phyloP scores from a whole-genome alignment of 2,888 invertebrate genomes.

The Tetropium fuscum region DNA sequence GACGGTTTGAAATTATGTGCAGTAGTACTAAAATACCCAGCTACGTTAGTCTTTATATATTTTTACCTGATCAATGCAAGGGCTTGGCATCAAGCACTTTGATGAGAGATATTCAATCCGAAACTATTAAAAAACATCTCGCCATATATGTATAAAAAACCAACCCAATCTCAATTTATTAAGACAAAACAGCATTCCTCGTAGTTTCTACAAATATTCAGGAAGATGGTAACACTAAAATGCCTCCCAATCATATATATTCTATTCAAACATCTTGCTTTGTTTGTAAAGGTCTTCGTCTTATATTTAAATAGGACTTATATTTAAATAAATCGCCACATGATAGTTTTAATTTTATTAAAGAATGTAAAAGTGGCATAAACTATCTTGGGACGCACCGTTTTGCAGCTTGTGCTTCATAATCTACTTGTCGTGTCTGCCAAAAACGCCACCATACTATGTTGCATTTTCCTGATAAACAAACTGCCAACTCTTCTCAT shows the following conservation, averaged over 20 bases:
- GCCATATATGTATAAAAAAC: too few species aligned
- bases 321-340: not conserved
- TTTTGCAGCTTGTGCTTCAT: not conserved
- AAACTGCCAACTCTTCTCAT: not conserved
- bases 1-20: too few species aligned
- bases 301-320: not conserved
- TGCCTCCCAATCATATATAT: too few species aligned
- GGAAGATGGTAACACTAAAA: too few species aligned
- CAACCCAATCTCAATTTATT: not conserved
- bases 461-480: not conserved
- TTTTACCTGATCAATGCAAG: too few species aligned
- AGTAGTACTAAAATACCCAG: too few species aligned
- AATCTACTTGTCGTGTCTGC: not conserved
- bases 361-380: not conserved
- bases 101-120: too few species aligned
- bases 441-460: slow-evolving; percentile 4
- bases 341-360: not conserved
- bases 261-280: too few species aligned
- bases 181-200: not conserved
- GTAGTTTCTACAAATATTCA: too few species aligned
- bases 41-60: too few species aligned
- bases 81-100: too few species aligned
- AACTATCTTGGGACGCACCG: not conserved
- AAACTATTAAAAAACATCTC: too few species aligned
- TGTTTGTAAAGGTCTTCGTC: not conserved